Evolutionary conservation across 2,888 invertebrate species (phyloP), one percentile per base, ranked within the genome.

Genomic region (Pyrgus malvae): DNA sequence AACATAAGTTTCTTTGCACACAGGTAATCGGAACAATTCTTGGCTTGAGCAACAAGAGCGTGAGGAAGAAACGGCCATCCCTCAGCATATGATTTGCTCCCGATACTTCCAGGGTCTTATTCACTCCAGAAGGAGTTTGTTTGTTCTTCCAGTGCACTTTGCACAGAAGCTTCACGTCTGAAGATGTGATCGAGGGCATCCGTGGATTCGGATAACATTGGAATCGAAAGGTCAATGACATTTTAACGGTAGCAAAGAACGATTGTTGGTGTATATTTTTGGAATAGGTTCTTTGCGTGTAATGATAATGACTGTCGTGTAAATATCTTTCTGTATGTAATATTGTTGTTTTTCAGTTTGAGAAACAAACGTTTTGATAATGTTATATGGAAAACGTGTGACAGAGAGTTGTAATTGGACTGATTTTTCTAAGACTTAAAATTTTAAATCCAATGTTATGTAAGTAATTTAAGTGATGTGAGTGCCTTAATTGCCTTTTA

Each of bases 1-100:
- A n/a, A n/a, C n/a, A n/a, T n/a, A n/a, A 16, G 2, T 56, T 62
- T 66, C 58, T 68, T 65, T 62, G 19, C 62, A 25, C 88, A 37
- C 85, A 91, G 91, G 91, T 91, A 64, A 92, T 95, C 70, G 95
- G 95, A 48, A 95, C 94, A 79, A 95, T 95, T 80, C 95, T 95
- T 72, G 95, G 95, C 37, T 94, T 94, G 83, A 95, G 94, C 79
- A 94, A 93, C 68, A 94, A 94, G 75, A 93, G 93, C 62, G 94
- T 95, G 66, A 87, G 95, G 64, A 95, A 95, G 89, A 95, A 95
- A 87, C 90, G 95, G 68, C 95, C 95, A 19, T 95, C 95, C 31
- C 90, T 95, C 63, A 95, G 94, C 84, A 95, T 95, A 92, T 95
- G 93, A 68, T 61, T 48, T 49, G 55, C 56, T 48, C 46, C 41